Evolutionary conservation across 2,113 vertebrate genomes (phyloP).

Genomic region (Bufo gargarizans): DNA sequence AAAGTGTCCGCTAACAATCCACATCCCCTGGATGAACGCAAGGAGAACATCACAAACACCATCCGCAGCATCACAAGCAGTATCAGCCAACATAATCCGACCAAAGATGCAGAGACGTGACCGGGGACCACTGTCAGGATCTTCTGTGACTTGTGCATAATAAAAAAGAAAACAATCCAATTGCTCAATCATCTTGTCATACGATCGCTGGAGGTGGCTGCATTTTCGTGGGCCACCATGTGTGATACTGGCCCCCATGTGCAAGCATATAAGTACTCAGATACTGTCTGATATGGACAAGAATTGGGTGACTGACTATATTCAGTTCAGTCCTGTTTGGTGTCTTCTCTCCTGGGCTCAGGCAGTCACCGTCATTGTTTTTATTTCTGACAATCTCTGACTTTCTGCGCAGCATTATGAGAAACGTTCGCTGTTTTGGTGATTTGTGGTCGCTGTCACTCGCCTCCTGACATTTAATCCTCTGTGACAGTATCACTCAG

Average conservation of each 20-base stretch:
- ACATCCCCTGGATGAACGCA: too few relatives aligned
- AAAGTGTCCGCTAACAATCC: too few relatives aligned
- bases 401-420: background rate
- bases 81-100: too few relatives aligned
- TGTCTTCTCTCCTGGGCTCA: background rate
- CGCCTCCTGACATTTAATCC: conserved; percentile 38
- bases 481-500: conserved; percentile 52
- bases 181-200: too few relatives aligned
- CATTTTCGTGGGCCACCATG: too few relatives aligned
- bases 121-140: too few relatives aligned
- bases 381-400: background rate
- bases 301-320: background rate
- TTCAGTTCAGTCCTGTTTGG: background rate
- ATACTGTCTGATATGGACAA: background rate
- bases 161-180: too few relatives aligned
- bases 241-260: background rate
- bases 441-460: conserved; percentile 29
- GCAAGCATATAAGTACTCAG: background rate
- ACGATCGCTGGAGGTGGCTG: too few relatives aligned
- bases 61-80: too few relatives aligned
- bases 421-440: background rate
- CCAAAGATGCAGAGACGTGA: too few relatives aligned
- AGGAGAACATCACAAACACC: too few relatives aligned
- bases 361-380: background rate
- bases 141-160: too few relatives aligned